These are phyloP conservation scores for Scytalopus superciliaris DNA, from an alignment of 2,113 vertebrate species.

Conservation along the genomic window DNA sequence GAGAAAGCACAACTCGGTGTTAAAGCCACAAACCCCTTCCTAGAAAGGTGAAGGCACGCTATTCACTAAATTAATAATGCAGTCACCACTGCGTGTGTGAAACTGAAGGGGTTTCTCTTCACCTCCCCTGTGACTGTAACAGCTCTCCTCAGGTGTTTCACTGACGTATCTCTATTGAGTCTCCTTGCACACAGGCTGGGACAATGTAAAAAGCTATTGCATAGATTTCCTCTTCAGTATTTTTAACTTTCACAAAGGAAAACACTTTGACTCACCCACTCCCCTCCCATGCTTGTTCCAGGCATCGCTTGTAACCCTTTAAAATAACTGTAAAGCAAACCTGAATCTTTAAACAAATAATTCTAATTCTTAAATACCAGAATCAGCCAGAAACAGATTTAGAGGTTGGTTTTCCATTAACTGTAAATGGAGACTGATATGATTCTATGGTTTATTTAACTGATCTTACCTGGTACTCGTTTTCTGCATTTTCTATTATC, in stretches of 20 bases:
- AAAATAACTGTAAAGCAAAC: background rate
- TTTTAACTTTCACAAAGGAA: background rate
- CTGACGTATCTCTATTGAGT: rapidly evolving
- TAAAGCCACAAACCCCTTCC: background rate
- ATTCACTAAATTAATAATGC: background rate
- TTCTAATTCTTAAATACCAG: background rate
- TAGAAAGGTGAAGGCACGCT: rapidly evolving
- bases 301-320: background rate
- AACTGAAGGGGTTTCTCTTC: background rate
- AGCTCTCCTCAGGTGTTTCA: background rate
- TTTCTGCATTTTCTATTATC: constrained; percentile 92
- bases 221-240: background rate
- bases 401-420: background rate
- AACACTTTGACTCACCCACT: background rate
- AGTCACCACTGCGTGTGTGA: background rate
- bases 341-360: background rate
- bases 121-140: rapidly evolving
- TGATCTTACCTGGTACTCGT: constrained; percentile 91
- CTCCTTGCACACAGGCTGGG: background rate
- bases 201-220: background rate
- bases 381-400: background rate
- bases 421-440: background rate
- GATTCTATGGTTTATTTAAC: background rate
- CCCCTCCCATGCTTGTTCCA: background rate
- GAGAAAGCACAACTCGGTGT: rapidly evolving